Base-by-base conservation (phyloP, 1,140 invertebrate species). In the Drosophila bocqueti region DNA sequence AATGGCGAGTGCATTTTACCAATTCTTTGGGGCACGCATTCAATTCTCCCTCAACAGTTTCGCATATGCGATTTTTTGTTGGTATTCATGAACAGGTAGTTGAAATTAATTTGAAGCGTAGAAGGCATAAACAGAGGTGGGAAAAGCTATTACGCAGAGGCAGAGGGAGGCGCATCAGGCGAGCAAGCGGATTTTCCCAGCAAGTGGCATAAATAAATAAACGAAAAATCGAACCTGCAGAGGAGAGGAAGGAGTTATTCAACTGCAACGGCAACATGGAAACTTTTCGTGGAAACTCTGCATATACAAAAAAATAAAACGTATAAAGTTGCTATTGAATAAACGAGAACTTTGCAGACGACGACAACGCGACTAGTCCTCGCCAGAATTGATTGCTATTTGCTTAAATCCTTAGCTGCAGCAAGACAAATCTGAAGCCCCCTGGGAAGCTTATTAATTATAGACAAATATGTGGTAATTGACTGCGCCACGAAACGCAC, bases 391-490 rank as follows among this genome's bases (percentile, higher is more conserved):
- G 62, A 76, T 69, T 59, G 42, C 64, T 78, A 73, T 76, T 61
- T 57, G 67, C 55, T 58, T 55, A 76, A 61, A 64, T 42, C 54
- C 58, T 58, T 58, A 36, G 55, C 42, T 46, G 68, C 21, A 38
- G 63, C 26, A 31, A 36, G 24, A 68, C 55, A 79, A 79, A 72
- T 73, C 52, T 24, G 10, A 11, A 18, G 42, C 4, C 31, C 43
- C 47, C 15, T 10, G 59, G 64, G 61, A 61, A 60, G 50, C 50
- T 62, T 62, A 79, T 79, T 87, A 84, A 87, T 89, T 84, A 87
- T 87, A 84, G 74, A 84, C 73, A 89, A 89, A 89, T 90, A 89
- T 81, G 67, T 84, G 86, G 79, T 89, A 87, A 87, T 87, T 89
- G 81, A 87, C 76, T 83, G 67, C 38, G 29, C 26, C 46, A n/a